Evolutionary conservation across 2,797 vertebrate species (phyloP).

Genomic region (Chaenodraco wilsoni): DNA sequence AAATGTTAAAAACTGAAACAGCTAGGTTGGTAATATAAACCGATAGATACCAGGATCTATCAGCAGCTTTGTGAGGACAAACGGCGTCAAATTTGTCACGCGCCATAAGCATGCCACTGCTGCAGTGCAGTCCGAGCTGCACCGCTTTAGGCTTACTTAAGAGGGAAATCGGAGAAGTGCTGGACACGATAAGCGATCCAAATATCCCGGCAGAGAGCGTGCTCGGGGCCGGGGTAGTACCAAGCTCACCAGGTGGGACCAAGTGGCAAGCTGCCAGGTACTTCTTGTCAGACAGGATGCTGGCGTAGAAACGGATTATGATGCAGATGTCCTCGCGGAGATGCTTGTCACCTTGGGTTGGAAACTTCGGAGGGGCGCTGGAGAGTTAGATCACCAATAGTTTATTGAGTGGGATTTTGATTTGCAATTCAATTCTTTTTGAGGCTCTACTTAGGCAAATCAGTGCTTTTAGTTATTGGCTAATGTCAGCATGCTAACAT

Average conservation of each 20-base stretch:
- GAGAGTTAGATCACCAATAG: background rate
- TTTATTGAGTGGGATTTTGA: background rate
- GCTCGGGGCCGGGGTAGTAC: conserved; percentile 83
- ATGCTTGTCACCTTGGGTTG: conserved; percentile 93
- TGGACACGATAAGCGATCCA: conserved; percentile 88
- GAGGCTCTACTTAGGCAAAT: background rate
- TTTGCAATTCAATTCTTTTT: background rate
- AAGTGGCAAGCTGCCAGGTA: conserved; percentile 95
- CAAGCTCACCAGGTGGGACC: conserved; percentile 93
- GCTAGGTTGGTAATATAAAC: background rate
- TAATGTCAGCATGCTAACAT: too few relatives aligned
- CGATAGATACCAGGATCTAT: conserved; percentile 29
- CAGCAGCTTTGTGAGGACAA: conserved; percentile 64
- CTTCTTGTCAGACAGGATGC: conserved; percentile 98
- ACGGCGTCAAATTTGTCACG: conserved; percentile 74
- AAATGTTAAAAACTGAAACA: background rate
- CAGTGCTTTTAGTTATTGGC: too few relatives aligned
- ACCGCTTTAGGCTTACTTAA: conserved; percentile 85
- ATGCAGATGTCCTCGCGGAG: conserved; percentile 96
- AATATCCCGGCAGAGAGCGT: conserved; percentile 86
- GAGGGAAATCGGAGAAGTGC: conserved; percentile 86
- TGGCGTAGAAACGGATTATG: conserved; percentile 96
- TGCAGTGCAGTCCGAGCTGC: conserved; percentile 65
- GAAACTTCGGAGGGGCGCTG: conserved; percentile 93
- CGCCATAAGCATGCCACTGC: conserved; percentile 74